A percentile compares a stretch with the other conserved stretches of the same genome.
Evolutionary conservation across 2,797 vertebrate genomes (phyloP).

Genomic region (Sciaenops ocellatus): DNA sequence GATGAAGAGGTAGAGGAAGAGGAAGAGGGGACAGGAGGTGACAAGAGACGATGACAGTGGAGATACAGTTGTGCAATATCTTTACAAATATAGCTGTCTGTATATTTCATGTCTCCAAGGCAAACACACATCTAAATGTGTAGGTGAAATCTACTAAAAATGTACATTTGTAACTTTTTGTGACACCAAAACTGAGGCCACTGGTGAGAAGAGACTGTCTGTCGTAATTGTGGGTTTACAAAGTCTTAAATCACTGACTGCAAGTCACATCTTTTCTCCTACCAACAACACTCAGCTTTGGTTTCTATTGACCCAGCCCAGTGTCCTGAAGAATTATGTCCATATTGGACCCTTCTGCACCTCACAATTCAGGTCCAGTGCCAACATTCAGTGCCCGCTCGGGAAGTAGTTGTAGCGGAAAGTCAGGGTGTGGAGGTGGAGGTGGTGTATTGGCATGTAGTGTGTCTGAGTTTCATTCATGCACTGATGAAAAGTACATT

Average conservation of each 20-base stretch:
- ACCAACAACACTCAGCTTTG: not conserved
- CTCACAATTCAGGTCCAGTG: not conserved
- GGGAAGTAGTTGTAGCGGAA: not conserved
- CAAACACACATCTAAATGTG: not conserved
- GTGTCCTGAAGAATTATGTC: not conserved
- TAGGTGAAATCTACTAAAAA: not conserved
- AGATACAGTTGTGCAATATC: not conserved
- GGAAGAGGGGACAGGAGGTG: not conserved
- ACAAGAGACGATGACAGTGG: not conserved
- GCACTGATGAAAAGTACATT: no score
- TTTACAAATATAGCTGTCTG: not conserved
- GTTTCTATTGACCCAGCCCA: constrained; percentile 4
- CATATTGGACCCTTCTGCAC: not conserved
- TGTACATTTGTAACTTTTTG: not conserved
- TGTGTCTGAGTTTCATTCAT: not conserved
- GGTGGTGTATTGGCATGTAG: not conserved
- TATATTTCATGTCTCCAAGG: not conserved
- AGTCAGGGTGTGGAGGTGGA: not conserved
- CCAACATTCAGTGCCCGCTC: not conserved
- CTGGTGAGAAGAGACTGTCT: not conserved
- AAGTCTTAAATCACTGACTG: not conserved
- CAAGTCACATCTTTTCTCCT: not conserved
- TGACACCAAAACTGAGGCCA: not conserved
- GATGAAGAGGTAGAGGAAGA: constrained; percentile 33
- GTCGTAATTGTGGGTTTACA: no score